A percentile compares a stretch with the other conserved stretches of the same genome.
Conservation (phyloP, 2,888 invertebrate genomes). For the Ganaspis brasiliensis region DNA sequence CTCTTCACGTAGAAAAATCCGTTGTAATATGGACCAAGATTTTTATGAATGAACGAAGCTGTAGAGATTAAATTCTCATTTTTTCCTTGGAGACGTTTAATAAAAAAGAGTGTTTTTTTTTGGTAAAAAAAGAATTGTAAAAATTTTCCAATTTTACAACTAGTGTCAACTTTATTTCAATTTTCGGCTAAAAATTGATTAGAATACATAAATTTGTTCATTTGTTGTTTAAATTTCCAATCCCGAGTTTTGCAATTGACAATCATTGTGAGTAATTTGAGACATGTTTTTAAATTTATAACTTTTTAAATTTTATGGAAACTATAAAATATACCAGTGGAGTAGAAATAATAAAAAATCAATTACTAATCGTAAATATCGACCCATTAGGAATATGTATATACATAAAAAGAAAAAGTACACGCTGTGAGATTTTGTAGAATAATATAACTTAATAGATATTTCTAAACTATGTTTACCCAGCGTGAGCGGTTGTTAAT, state of each 20-base stretch:
- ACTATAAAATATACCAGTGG: no score
- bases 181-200: not conserved
- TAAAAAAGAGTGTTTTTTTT: no score
- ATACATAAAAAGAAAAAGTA: no score
- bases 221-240: not conserved
- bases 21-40: not conserved
- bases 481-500: not conserved
- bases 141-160: no score
- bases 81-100: no score
- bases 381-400: not conserved
- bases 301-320: no score
- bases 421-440: no score
- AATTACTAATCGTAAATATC: not conserved
- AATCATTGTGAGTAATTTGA: not conserved
- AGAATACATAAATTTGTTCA: not conserved
- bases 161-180: not conserved
- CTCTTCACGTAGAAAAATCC: not conserved
- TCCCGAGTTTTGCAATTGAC: not conserved
- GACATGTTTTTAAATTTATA: not conserved
- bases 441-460: not conserved
- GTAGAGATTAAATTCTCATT: no score
- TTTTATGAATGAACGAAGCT: constrained; percentile 14
- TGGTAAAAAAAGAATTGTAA: no score
- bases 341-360: not conserved
- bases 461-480: not conserved